Conservation (phyloP, 2,888 invertebrate genomes). For the Drosophila neotestacea region DNA sequence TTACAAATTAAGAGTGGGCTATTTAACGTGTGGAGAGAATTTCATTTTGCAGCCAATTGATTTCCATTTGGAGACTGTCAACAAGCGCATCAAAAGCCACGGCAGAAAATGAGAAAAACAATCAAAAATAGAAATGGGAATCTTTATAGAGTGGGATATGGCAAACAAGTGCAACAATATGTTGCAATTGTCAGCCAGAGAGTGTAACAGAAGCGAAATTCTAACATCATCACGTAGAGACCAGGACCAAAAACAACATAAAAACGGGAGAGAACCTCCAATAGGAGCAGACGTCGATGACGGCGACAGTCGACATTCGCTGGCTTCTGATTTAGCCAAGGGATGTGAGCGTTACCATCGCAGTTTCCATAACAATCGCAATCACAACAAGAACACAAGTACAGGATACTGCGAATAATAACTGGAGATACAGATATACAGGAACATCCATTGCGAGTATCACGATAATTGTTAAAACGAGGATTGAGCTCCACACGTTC, state of each 20-base stretch:
- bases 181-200: constrained; percentile 65
- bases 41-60: constrained; percentile 40
- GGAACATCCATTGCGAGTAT: constrained; percentile 45
- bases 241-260: constrained; percentile 20
- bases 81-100: constrained; percentile 48
- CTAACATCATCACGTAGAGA: constrained; percentile 66
- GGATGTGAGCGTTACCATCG: constrained; percentile 58
- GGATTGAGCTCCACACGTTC: constrained; percentile 36
- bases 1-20: background rate
- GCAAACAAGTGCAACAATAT: constrained; percentile 65
- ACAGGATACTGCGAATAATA: constrained; percentile 44
- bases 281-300: background rate
- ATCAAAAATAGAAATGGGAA: constrained; percentile 57
- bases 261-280: constrained; percentile 18
- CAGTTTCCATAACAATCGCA: constrained; percentile 74
- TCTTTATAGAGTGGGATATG: constrained; percentile 25
- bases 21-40: constrained; percentile 4
- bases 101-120: constrained; percentile 30
- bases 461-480: constrained; percentile 64
- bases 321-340: constrained; percentile 58
- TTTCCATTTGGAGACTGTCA: constrained; percentile 57
- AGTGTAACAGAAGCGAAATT: constrained; percentile 66
- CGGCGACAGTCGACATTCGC: constrained; percentile 18
- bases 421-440: constrained; percentile 10
- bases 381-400: constrained; percentile 52